Base-by-base conservation (phyloP, 2,113 vertebrate genomes). In the Syngnathus typhle region DNA sequence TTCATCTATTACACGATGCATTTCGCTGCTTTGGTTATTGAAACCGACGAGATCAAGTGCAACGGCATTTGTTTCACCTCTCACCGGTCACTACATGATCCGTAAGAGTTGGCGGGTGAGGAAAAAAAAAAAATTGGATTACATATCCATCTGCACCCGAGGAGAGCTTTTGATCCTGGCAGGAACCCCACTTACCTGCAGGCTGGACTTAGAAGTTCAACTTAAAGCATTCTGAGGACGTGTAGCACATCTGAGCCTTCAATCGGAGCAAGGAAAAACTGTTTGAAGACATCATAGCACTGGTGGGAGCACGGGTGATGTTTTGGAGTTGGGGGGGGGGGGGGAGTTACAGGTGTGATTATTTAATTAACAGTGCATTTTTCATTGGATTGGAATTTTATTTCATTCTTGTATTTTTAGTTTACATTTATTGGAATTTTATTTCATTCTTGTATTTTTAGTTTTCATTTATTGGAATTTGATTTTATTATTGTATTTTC, bases 81-180 rank as follows among this genome's bases (percentile, higher is more conserved):
- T 46, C 23, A 19, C 38, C 68, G 38, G 39, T 59, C 59, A 54
- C 21, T 64, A 21, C 6, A 72, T 60, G 51, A 72, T 38, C 55
- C 69, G 65, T 32, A 76, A 60, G 11, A 32, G 63, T 46, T 21
- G 37, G 49, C 18, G 11, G 70, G 52, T 70, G 46, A 1, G 19
- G 18, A 32, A 15, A 47, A 47, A 70, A 68, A 62, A 7, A 71
- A 51, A 5, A 3, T 61, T 7, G 37, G 16, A 67, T 75, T 43
- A 39, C 66, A 64, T 39, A 70, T 78, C 60, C 60, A 67, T 15
- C 49, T 58, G 67, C 68, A 78, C 65, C 46, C 41, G 61, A 32
- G 36, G 64, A 74, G 63, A 21, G 60, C 70, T 78, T 84, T 75
- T 83, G 77, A 84, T 85, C 81, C 79, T 72, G 6, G 65, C 61